Evolutionary conservation across 2,888 invertebrate genomes (phyloP).

Genomic region (Calameuta pallipes): DNA sequence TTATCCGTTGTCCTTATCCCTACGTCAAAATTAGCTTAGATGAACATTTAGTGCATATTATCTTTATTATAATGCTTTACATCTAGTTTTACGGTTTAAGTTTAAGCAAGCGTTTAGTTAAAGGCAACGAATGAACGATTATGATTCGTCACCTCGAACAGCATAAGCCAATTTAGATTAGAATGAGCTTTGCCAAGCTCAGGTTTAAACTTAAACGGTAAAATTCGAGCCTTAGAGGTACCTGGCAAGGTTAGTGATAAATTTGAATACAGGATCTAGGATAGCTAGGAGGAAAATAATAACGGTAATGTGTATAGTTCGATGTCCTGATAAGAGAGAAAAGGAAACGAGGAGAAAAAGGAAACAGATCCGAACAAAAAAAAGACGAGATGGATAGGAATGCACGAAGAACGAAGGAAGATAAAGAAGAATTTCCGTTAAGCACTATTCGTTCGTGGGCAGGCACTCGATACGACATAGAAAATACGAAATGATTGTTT

Average conservation of each 20-base stretch:
- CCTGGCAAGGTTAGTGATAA: neutral
- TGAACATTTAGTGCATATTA: constrained; percentile 16
- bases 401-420: neutral
- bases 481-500: neutral
- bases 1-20: neutral
- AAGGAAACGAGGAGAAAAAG: neutral
- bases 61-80: constrained; percentile 8
- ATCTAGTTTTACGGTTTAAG: constrained; percentile 22
- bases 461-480: neutral
- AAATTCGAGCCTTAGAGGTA: neutral
- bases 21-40: neutral
- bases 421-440: neutral
- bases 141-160: constrained; percentile 8
- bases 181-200: constrained; percentile 3
- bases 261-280: constrained; percentile 28
- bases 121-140: constrained; percentile 15
- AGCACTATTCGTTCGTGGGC: neutral
- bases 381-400: neutral
- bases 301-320: constrained; percentile 48
- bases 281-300: constrained; percentile 44
- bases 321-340: constrained; percentile 29
- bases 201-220: neutral
- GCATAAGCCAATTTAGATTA: neutral
- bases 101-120: constrained; percentile 5
- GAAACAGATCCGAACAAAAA: constrained; percentile 17